A percentile compares a stretch with the other conserved stretches of the same genome.
These are phyloP conservation scores for Bergia sp. DNA, from an alignment of 92 coral and sea anemone genomes.

Conservation along the genomic window DNA sequence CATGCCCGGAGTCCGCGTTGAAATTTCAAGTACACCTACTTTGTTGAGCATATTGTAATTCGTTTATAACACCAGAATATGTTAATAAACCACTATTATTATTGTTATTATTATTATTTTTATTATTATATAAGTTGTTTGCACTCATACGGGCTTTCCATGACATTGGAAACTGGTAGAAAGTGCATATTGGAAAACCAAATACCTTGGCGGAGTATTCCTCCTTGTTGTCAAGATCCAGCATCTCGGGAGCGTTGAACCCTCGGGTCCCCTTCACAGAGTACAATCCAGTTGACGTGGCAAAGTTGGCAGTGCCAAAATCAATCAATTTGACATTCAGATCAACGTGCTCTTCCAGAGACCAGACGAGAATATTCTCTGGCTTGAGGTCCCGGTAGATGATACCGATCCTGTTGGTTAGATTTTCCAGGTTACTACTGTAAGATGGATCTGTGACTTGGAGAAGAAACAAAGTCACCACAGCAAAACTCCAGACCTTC, in stretches of 20 bases:
- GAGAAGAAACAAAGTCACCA: too few species aligned
- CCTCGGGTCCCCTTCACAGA: conserved; percentile 81
- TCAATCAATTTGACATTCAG: conserved; percentile 93
- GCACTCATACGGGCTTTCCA: not conserved
- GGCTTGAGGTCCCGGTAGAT: conserved; percentile 97
- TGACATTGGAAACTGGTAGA: not conserved
- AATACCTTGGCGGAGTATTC: conserved; percentile 67
- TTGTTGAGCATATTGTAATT: too few species aligned
- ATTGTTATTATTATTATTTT: too few species aligned
- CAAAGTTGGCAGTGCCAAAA: conserved; percentile 97
- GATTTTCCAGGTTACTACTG: not conserved
- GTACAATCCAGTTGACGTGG: conserved; percentile 79
- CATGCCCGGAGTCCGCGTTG: too few species aligned
- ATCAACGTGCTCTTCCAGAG: conserved; percentile 85
- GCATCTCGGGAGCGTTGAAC: conserved; percentile 93
- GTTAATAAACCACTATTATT: too few species aligned
- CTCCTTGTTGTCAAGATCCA: conserved; percentile 76
- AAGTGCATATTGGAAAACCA: not conserved
- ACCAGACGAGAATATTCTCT: conserved; percentile 95
- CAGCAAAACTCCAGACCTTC: too few species aligned
- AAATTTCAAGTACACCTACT: too few species aligned
- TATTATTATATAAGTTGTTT: too few species aligned
- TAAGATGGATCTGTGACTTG: not conserved
- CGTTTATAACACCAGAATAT: too few species aligned
- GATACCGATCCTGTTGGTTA: conserved; percentile 58